Percentiles rank a stretch among this genome's conserved stretches.
Evolutionary conservation across 2,888 invertebrate species (phyloP).

Genomic region (Lasioglossum calceatum): DNA sequence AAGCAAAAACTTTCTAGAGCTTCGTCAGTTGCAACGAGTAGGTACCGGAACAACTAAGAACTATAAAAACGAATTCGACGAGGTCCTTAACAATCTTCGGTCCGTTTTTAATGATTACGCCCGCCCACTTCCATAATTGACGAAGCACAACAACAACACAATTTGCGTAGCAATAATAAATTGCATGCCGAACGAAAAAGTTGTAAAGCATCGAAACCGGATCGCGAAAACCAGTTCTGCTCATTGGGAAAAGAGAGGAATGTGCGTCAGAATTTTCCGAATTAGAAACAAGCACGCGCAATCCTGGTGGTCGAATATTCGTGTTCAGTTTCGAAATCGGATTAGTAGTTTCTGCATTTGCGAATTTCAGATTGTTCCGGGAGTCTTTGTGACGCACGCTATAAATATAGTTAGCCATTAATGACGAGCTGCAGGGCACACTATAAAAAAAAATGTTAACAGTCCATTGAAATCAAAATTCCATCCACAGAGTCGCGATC

Average conservation of each 20-base stretch:
- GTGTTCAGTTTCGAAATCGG: neutral
- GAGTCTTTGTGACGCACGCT: slow-evolving; percentile 11
- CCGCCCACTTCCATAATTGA: neutral
- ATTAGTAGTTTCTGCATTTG: slow-evolving; percentile 34
- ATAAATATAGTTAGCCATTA: slow-evolving; percentile 12
- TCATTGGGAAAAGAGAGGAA: no score
- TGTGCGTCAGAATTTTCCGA: no score
- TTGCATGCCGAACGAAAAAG: neutral
- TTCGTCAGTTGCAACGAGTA: slow-evolving; percentile 11
- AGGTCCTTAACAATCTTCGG: slow-evolving; percentile 11
- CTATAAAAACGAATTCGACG: neutral
- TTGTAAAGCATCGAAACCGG: neutral
- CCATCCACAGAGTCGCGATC: no score
- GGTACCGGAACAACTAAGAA: slow-evolving; percentile 9
- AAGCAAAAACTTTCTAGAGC: slow-evolving; percentile 17
- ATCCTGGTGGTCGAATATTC: neutral
- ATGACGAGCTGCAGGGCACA: no score
- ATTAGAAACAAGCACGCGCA: no score
- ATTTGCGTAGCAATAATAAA: neutral
- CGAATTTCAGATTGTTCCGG: slow-evolving; percentile 29
- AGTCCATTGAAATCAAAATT: no score
- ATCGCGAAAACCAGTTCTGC: no score
- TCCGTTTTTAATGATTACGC: neutral
- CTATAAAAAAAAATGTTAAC: no score
- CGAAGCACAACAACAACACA: neutral